Conservation (phyloP, 1,140 invertebrate genomes). For the Aphis craccivora region DNA sequence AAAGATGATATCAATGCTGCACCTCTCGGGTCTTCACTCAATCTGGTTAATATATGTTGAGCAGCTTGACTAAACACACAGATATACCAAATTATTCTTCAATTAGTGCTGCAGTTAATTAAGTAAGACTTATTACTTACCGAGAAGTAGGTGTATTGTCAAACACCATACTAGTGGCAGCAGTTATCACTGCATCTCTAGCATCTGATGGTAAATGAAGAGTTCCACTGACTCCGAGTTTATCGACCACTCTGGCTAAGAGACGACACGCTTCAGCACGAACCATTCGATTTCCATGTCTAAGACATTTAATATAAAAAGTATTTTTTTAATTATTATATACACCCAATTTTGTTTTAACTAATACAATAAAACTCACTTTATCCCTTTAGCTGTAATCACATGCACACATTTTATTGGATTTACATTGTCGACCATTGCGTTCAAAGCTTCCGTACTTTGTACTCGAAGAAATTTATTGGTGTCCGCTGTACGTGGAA, state of each 20-base stretch:
- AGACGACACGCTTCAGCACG: slow-evolving; percentile 80
- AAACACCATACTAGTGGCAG: slow-evolving; percentile 81
- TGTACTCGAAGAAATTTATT: slow-evolving; percentile 91
- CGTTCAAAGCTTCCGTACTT: slow-evolving; percentile 80
- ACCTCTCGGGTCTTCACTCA: slow-evolving; percentile 55
- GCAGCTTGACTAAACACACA: slow-evolving; percentile 35
- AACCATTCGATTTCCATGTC: slow-evolving; percentile 87
- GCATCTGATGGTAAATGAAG: slow-evolving; percentile 79
- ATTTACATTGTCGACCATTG: slow-evolving; percentile 77
- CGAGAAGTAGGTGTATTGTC: slow-evolving; percentile 66
- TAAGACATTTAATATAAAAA: slow-evolving; percentile 63
- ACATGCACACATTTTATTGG: slow-evolving; percentile 69
- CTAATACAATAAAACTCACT: slow-evolving; percentile 66
- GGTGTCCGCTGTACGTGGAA: slow-evolving; percentile 89
- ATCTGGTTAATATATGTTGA: slow-evolving; percentile 47
- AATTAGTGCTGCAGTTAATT: background rate
- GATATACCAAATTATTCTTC: background rate
- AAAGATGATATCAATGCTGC: slow-evolving; percentile 37
- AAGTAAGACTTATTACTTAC: background rate
- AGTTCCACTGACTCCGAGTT: slow-evolving; percentile 76
- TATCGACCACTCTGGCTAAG: slow-evolving; percentile 72
- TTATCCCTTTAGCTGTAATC: slow-evolving; percentile 71
- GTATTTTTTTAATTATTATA: background rate
- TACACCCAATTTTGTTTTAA: background rate
- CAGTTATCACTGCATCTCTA: slow-evolving; percentile 79